Evolutionary conservation across 2,888 invertebrate species (phyloP).

Genomic region (Drosophila mimica): DNA sequence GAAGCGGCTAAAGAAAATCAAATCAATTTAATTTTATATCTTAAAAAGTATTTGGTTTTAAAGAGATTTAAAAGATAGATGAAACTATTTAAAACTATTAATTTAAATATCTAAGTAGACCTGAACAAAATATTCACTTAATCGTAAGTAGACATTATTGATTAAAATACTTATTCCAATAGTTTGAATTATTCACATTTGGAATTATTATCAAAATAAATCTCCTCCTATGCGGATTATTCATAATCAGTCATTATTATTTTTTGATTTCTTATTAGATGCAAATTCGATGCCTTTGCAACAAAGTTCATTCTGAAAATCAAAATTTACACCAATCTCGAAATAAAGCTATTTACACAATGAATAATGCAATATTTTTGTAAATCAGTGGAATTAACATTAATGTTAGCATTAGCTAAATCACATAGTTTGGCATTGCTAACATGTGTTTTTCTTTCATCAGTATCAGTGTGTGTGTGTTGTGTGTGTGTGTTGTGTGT

Average conservation of each 20-base stretch:
- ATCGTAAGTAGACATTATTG: neutral
- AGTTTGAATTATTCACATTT: neutral
- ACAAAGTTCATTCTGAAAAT: neutral
- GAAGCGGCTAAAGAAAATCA: neutral
- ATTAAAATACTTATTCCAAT: neutral
- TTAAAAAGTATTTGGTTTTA: neutral
- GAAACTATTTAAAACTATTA: neutral
- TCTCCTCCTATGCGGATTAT: neutral
- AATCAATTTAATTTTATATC: neutral
- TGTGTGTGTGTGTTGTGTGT: neutral
- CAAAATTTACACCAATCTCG: neutral
- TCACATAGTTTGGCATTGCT: neutral
- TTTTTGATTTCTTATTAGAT: neutral
- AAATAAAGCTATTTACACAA: neutral
- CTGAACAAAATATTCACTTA: accelerated
- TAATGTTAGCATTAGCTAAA: neutral
- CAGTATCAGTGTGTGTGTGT: neutral
- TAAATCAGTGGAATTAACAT: neutral
- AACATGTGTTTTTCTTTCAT: neutral
- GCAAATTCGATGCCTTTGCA: too few relatives aligned
- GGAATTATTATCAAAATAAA: neutral
- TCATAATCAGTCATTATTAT: neutral
- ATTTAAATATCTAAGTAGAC: neutral
- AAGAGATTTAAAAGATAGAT: neutral
- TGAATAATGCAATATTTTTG: neutral